Evolutionary conservation across 2,113 vertebrate species (phyloP), one percentile per base, ranked within the genome.

Genomic region (Sisor rabdophorus): DNA sequence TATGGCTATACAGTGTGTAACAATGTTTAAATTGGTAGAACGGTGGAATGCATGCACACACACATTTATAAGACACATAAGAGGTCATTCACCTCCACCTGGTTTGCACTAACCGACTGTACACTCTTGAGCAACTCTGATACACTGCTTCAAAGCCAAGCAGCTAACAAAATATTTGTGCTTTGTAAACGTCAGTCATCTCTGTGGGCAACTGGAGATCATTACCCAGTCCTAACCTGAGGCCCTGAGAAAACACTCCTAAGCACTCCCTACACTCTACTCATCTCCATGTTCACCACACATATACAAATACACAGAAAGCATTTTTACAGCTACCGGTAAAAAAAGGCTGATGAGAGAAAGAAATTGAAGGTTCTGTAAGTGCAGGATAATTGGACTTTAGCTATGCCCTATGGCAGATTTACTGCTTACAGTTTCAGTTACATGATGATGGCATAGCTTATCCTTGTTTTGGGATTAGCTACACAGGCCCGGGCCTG

Each of bases 181-280:
- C 63, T 71, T 75, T 60, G 47, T 68, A 54, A 68, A 26, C 30
- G 56, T 60, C 71, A 58, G 50, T 68, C 68, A 67, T 63, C 70
- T 76, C 16, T 28, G 20, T 47, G 65, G 71, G 17, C 17, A 68
- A 76, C 60, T 47, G 68, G 68, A 75, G 72, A 72, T 71, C 59
- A 30, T 76, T 76, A 82, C 67, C 11, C 26, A 1, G 36, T 11
- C 16, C 55, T 36, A 69, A 79, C 56, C 60, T 53, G 44, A 79
- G 44, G 15, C 54, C 47, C 47, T 36, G 72, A 56, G 10, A 76
- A 15, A 53, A 53, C 26, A 30, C 48, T 30, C 48, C 52, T 79
- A 79, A 79, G 79, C 81, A 82, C 77, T 79, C 77, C 77, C 81
- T 73, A 71, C 53, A 68, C 67, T 61, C 71, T 75, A 81, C 72